A percentile compares a stretch with the other conserved stretches of the same genome.
Evolutionary conservation across 2,797 vertebrate species (phyloP).

Genomic region (Ispidina lecontei): DNA sequence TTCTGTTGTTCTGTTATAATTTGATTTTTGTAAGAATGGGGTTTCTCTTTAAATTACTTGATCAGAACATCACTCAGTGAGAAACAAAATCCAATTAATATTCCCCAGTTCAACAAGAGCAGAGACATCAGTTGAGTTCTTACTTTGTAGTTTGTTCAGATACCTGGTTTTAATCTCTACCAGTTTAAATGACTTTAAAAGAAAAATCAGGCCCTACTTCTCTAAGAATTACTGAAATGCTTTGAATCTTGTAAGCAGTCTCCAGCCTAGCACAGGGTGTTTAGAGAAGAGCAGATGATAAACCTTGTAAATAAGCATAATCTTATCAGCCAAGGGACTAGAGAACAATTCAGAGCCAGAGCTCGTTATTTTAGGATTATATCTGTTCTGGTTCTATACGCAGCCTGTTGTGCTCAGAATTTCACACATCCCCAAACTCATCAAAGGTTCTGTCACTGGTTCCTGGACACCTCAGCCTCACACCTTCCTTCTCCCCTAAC

Average conservation of each 20-base stretch:
- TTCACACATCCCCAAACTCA: not conserved
- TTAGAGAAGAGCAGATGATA: not conserved
- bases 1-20: not conserved
- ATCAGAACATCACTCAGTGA: not conserved
- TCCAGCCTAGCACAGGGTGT: not conserved
- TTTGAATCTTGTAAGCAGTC: not conserved
- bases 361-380: not conserved
- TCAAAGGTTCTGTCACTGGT: not conserved
- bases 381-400: rapidly evolving
- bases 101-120: not conserved
- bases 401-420: not conserved
- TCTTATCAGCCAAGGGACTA: not conserved
- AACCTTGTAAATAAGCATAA: not conserved
- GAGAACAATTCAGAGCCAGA: not conserved
- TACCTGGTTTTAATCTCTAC: not conserved
- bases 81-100: not conserved
- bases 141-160: not conserved
- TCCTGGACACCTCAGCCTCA: not conserved
- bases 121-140: not conserved
- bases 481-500: not conserved
- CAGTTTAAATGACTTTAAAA: not conserved
- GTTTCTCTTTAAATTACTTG: not conserved
- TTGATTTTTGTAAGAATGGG: not conserved
- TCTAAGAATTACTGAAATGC: not conserved
- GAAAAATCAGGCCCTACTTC: not conserved